Evolutionary conservation across 2,797 vertebrate species (phyloP).

Genomic region (Squalus acanthias): DNA sequence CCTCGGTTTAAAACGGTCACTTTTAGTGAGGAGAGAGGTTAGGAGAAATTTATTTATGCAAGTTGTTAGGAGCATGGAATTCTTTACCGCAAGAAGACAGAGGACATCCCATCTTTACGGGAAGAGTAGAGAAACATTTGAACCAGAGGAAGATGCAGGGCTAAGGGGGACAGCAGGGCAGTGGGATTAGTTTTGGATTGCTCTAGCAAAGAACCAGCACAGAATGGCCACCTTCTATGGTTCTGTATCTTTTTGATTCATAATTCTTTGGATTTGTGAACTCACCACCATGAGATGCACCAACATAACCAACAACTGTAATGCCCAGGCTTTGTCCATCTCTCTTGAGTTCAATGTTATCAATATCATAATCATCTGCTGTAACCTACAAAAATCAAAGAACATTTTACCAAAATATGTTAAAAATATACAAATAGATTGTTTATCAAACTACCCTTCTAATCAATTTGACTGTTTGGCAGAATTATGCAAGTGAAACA

Average conservation of each 20-base stretch:
- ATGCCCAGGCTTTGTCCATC: slow-evolving; percentile 89
- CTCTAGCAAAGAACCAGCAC: not conserved
- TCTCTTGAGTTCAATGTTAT: slow-evolving; percentile 74
- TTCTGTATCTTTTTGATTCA: not conserved
- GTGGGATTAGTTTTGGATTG: not conserved
- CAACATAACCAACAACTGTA: slow-evolving; percentile 83
- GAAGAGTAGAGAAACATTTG: not conserved
- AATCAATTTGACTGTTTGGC: not conserved
- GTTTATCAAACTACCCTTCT: not conserved
- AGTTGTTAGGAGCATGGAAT: not conserved
- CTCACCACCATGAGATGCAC: slow-evolving; percentile 67
- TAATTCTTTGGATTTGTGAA: slow-evolving; percentile 42
- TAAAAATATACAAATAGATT: too few relatives aligned
- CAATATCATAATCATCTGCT: slow-evolving; percentile 71
- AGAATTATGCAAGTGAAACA: not conserved
- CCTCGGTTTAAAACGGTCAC: too few relatives aligned
- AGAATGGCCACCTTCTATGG: not conserved
- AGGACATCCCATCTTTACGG: not conserved
- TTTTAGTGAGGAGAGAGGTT: too few relatives aligned
- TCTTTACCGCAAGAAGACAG: not conserved
- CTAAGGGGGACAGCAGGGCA: not conserved
- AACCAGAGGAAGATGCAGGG: not conserved
- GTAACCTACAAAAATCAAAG: slow-evolving; percentile 52
- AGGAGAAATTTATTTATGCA: too few relatives aligned
- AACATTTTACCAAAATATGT: not conserved